phyloP scores from a whole-genome alignment of 2,888 invertebrate genomes.

The Andrena haemorrhoa region DNA sequence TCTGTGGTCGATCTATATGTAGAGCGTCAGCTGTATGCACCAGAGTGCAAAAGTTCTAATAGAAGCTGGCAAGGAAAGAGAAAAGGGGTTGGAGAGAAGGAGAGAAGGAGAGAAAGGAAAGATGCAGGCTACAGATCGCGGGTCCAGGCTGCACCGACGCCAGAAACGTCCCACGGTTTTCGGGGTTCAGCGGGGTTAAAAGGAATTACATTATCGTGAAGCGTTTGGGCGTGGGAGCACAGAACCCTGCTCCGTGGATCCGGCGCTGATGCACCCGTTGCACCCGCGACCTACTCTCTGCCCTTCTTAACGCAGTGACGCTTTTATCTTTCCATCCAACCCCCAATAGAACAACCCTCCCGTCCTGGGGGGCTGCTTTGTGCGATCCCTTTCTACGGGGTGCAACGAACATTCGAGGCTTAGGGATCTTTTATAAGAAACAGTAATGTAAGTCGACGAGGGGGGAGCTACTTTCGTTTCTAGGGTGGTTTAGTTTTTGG shows the following conservation, averaged over 20 bases:
- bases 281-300: constrained; percentile 57
- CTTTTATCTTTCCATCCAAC: constrained; percentile 38
- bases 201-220: constrained; percentile 77
- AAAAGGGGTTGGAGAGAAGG: neutral
- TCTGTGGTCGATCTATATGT: neutral
- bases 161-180: constrained; percentile 74
- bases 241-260: constrained; percentile 57
- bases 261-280: constrained; percentile 60
- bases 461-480: too few species aligned
- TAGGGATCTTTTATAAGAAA: neutral
- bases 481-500: too few species aligned
- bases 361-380: neutral
- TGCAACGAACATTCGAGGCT: neutral
- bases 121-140: constrained; percentile 54
- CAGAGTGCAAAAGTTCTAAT: constrained; percentile 32
- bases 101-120: constrained; percentile 20
- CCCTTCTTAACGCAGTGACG: constrained; percentile 19
- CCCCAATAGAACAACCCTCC: constrained; percentile 26
- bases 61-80: constrained; percentile 4
- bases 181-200: constrained; percentile 74
- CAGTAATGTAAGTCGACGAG: neutral
- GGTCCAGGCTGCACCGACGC: constrained; percentile 46
- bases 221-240: constrained; percentile 75
- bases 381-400: neutral
- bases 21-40: constrained; percentile 41